Conservation (phyloP, 2,797 vertebrate genomes). For the Hemibagrus guttatus region DNA sequence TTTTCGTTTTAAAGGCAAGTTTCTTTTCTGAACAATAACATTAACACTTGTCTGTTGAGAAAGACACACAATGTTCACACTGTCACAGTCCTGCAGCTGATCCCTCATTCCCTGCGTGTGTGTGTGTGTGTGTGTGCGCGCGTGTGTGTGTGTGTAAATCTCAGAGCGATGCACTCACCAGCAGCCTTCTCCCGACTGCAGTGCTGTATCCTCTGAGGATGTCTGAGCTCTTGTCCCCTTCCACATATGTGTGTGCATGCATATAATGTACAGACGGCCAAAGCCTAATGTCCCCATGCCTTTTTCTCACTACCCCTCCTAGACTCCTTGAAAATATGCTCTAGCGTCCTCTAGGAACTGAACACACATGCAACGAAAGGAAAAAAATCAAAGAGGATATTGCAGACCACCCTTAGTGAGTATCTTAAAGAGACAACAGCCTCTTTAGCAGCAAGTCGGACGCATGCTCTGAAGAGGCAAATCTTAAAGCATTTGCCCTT, state of each 20-base stretch:
- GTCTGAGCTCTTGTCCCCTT: slow-evolving; percentile 30
- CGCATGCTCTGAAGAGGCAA: neutral
- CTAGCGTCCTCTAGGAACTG: slow-evolving; percentile 39
- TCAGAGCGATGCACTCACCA: slow-evolving; percentile 45
- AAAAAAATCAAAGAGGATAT: slow-evolving; percentile 13
- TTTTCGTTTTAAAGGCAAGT: slow-evolving; percentile 16
- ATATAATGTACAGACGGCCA: slow-evolving; percentile 18
- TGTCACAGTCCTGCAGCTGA: neutral
- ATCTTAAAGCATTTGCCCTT: slow-evolving; percentile 12
- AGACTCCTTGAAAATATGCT: slow-evolving; percentile 16
- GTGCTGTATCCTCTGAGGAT: slow-evolving; percentile 24
- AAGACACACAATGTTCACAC: slow-evolving; percentile 4
- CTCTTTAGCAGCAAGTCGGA: neutral
- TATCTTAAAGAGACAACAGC: slow-evolving; percentile 46
- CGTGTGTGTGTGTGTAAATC: slow-evolving; percentile 16
- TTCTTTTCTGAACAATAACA: slow-evolving; percentile 7
- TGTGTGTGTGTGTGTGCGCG: slow-evolving; percentile 14
- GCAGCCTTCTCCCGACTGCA: slow-evolving; percentile 36
- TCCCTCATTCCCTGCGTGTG: neutral
- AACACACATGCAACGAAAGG: slow-evolving; percentile 46
- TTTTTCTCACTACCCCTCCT: slow-evolving; percentile 25
- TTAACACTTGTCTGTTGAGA: neutral
- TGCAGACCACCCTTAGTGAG: slow-evolving; percentile 30
- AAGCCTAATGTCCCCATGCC: slow-evolving; percentile 30
- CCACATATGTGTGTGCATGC: slow-evolving; percentile 17